Percentiles rank a stretch among this genome's conserved stretches.
Evolutionary conservation across 2,888 invertebrate genomes (phyloP).

Genomic region (Thera obeliscata): DNA sequence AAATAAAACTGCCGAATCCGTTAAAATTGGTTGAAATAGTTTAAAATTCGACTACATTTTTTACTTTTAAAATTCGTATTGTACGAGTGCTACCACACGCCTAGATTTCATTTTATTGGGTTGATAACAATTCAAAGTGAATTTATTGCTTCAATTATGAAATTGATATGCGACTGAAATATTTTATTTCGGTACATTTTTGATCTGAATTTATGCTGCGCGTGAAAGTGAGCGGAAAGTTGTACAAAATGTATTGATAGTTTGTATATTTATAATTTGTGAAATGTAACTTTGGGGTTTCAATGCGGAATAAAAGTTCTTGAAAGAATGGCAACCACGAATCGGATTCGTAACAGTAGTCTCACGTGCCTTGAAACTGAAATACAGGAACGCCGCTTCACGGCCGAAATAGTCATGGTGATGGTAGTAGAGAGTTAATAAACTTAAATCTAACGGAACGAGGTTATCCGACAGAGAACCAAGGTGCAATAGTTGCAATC

Average conservation of each 20-base stretch:
- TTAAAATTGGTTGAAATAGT: neutral
- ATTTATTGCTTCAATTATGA: conserved; percentile 42
- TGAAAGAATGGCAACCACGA: no score
- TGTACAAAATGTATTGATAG: neutral
- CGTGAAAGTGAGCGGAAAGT: conserved; percentile 12
- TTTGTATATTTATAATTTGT: no score
- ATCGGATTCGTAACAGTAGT: no score
- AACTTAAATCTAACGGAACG: no score
- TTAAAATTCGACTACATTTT: conserved; percentile 7
- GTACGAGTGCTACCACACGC: conserved; percentile 10
- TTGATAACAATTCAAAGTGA: conserved; percentile 36
- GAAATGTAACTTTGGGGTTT: no score
- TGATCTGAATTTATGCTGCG: conserved; percentile 18
- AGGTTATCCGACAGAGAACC: no score
- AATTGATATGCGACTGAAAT: conserved; percentile 35
- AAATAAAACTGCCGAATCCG: neutral
- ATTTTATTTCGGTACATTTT: conserved; percentile 29
- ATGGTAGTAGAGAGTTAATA: no score
- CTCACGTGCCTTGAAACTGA: no score
- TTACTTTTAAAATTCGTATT: conserved; percentile 8
- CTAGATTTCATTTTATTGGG: conserved; percentile 38
- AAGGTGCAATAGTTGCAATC: no score
- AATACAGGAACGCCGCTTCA: no score
- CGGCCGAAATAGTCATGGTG: no score
- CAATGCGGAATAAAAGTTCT: no score